Percentiles rank a stretch among this genome's conserved stretches.
Evolutionary conservation across 2,113 vertebrate genomes (phyloP).

Genomic region (Strix uralensis): DNA sequence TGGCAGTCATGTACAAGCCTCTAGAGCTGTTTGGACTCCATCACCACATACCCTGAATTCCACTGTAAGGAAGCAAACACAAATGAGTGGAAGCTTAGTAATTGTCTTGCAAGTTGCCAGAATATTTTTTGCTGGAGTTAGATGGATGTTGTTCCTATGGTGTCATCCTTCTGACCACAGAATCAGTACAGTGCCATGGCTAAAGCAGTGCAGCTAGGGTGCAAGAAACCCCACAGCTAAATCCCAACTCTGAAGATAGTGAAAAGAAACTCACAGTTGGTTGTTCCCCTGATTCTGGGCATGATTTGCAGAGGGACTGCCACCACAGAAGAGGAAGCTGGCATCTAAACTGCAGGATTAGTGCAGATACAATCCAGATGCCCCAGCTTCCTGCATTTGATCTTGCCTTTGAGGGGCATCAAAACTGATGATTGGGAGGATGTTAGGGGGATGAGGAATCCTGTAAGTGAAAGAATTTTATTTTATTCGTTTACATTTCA

Average conservation of each 20-base stretch:
- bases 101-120: conserved; percentile 3
- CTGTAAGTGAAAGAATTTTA: background rate
- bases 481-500: background rate
- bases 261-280: background rate
- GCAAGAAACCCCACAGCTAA: background rate
- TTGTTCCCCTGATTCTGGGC: background rate
- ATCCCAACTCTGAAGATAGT: background rate
- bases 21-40: conserved; percentile 4
- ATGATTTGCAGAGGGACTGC: background rate
- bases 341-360: background rate
- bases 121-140: background rate
- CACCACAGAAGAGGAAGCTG: background rate
- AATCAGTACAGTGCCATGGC: background rate
- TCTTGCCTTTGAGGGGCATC: background rate
- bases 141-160: background rate
- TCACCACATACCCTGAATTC: conserved; percentile 20
- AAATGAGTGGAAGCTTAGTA: background rate
- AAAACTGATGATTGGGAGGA: background rate
- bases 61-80: background rate
- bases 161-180: background rate
- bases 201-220: background rate
- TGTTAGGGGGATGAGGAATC: background rate
- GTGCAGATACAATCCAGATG: background rate
- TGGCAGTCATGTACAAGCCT: background rate
- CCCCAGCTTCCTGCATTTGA: background rate